Evolutionary conservation across 2,797 vertebrate genomes (phyloP), one percentile per base, ranked within the genome.

Genomic region (Ispidina picta): DNA sequence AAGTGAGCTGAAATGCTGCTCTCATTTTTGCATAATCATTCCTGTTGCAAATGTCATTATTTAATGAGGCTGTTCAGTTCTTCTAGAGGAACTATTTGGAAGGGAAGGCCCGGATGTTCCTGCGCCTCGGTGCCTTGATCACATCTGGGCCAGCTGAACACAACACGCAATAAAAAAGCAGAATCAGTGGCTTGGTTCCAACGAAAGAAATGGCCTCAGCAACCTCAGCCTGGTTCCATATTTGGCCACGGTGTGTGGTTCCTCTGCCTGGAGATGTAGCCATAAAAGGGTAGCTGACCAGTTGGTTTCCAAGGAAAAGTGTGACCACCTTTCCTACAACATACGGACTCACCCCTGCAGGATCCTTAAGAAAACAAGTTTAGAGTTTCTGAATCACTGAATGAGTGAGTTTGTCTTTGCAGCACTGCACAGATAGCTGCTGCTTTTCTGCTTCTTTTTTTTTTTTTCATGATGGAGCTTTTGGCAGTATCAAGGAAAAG

Each of bases 61-160:
- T 96, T 97, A 96, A 97, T 97, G 96, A 97, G 95, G 84, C 92
- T 73, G 77, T 22, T 43, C 83, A 3, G 12, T 95, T 59, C 86
- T 97, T 97, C 91, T 81, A 94, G 89, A 88, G 94, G 94, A 96
- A 96, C 80, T 88, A 74, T 84, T 97, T 89, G 87, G 90, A 96
- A 95, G 86, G 89, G 81, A 91, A 97, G 88, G 83, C 88, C 73
- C 12, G 37, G 90, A 43, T 80, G 88, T 96, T 92, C 79, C 76
- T 96, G 86, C 72, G 73, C 95, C 93, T 33, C 5, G 1, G 77
- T 92, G 93, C 83, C 71, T 95, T 94, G 94, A 17, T 93, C 92
- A 87, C 70, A 81, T 89, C 87, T 93, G 83, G 69, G 88, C 92
- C 94, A 90, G 87, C 87, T 89, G 86, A 95, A 93, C 33, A 18